phyloP scores from a whole-genome alignment of 2,888 invertebrate species.

The Laspeyria flexula region DNA sequence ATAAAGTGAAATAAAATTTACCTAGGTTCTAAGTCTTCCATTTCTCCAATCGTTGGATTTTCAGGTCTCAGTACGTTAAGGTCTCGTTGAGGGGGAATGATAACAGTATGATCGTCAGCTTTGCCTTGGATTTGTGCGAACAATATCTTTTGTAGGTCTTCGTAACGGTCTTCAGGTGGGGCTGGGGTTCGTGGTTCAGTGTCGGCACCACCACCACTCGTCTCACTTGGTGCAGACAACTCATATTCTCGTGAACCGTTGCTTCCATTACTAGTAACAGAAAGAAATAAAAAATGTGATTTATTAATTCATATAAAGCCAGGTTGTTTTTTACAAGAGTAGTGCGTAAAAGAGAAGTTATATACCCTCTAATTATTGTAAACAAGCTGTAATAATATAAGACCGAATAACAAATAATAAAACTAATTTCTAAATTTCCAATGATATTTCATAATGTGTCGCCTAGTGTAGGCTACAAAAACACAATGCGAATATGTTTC shows the following conservation, averaged over 20 bases:
- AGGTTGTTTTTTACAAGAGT: too few species aligned
- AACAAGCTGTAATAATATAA: too few species aligned
- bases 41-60: constrained; percentile 90
- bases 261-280: constrained; percentile 66
- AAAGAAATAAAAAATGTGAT: constrained; percentile 7
- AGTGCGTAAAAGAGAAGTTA: too few species aligned
- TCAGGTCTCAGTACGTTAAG: constrained; percentile 83
- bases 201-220: constrained; percentile 64
- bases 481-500: too few species aligned
- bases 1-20: constrained; percentile 51
- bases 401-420: too few species aligned
- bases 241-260: constrained; percentile 79
- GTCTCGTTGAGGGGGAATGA: constrained; percentile 82
- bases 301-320: too few species aligned
- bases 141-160: constrained; percentile 86
- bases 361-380: too few species aligned
- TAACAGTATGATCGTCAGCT: constrained; percentile 80
- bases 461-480: too few species aligned
- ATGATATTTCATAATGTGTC: too few species aligned
- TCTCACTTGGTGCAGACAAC: constrained; percentile 77
- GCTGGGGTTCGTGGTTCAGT: constrained; percentile 67
- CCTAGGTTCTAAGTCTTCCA: constrained; percentile 87
- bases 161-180: constrained; percentile 86
- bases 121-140: constrained; percentile 81
- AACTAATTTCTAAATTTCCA: too few species aligned